Conservation (phyloP, 2,797 vertebrate genomes). For the Sphaeramia orbicularis region DNA sequence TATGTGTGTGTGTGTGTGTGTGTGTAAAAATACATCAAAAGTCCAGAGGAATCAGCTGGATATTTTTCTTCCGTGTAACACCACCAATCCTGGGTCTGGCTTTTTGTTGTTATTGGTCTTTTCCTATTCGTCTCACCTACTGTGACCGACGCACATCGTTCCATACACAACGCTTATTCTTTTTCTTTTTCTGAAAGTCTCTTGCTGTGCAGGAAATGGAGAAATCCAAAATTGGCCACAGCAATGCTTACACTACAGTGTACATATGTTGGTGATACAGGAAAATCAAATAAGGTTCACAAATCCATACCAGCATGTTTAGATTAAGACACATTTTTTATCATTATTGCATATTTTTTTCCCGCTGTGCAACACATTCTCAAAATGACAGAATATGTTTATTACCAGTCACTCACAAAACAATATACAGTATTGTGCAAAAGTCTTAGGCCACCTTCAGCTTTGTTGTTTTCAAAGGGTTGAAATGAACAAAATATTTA, state of each 20-base stretch:
- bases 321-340: too few relatives aligned
- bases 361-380: too few relatives aligned
- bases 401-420: too few relatives aligned
- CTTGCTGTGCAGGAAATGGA: conserved; percentile 16
- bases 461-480: too few relatives aligned
- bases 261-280: background rate
- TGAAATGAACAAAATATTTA: too few relatives aligned
- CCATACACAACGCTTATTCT: background rate
- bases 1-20: background rate
- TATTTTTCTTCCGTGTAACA: background rate
- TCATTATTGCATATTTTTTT: too few relatives aligned
- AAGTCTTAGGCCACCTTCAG: too few relatives aligned
- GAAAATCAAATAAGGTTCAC: too few relatives aligned
- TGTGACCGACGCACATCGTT: background rate
- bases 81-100: background rate
- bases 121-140: background rate
- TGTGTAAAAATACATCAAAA: background rate
- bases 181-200: conserved; percentile 1
- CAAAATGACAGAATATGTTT: too few relatives aligned
- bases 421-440: too few relatives aligned
- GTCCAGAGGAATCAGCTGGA: background rate
- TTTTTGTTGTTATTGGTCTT: background rate
- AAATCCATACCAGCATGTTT: too few relatives aligned
- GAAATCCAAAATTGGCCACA: background rate
- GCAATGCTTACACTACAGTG: background rate